These are phyloP conservation scores for Periophthalmus magnuspinnatus DNA, from an alignment of 2,797 vertebrate genomes.

Conservation along the genomic window DNA sequence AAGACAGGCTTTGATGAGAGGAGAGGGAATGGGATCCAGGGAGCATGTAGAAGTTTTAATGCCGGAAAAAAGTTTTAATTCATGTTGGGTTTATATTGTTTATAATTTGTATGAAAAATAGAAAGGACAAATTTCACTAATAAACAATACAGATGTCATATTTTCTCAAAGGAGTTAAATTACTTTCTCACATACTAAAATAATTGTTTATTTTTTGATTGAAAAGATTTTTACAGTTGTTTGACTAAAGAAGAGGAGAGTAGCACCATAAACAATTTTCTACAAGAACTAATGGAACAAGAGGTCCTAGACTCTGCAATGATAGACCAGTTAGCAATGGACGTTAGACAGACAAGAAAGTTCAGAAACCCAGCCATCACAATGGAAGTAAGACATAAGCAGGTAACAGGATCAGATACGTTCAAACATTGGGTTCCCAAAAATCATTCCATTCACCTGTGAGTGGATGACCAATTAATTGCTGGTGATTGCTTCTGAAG, in stretches of 20 bases:
- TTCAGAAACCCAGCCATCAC: conserved; percentile 80
- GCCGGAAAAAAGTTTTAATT: too few relatives aligned
- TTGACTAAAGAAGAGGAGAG: conserved; percentile 85
- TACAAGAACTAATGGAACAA: conserved; percentile 87
- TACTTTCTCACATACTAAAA: too few relatives aligned
- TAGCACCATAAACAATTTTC: conserved; percentile 76
- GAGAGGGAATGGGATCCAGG: too few relatives aligned
- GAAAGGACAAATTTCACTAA: too few relatives aligned
- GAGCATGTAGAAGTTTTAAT: too few relatives aligned
- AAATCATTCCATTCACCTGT: background rate
- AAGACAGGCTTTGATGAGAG: too few relatives aligned
- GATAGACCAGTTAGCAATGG: conserved; percentile 74
- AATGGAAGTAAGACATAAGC: conserved; percentile 91
- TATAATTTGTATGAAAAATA: too few relatives aligned
- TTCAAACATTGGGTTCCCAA: background rate
- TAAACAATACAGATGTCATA: too few relatives aligned
- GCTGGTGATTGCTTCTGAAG: conserved; percentile 59
- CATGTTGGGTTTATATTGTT: background rate
- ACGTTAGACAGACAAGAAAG: conserved; percentile 68
- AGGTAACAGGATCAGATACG: conserved; percentile 70
- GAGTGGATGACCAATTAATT: conserved; percentile 25
- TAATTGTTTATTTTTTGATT: background rate
- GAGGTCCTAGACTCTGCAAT: conserved; percentile 76
- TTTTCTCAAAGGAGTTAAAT: too few relatives aligned
- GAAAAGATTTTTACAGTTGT: conserved; percentile 83